A percentile compares a stretch with the other conserved stretches of the same genome.
Evolutionary conservation across 2,113 vertebrate species (phyloP).

Genomic region (Saimiri boliviensis): DNA sequence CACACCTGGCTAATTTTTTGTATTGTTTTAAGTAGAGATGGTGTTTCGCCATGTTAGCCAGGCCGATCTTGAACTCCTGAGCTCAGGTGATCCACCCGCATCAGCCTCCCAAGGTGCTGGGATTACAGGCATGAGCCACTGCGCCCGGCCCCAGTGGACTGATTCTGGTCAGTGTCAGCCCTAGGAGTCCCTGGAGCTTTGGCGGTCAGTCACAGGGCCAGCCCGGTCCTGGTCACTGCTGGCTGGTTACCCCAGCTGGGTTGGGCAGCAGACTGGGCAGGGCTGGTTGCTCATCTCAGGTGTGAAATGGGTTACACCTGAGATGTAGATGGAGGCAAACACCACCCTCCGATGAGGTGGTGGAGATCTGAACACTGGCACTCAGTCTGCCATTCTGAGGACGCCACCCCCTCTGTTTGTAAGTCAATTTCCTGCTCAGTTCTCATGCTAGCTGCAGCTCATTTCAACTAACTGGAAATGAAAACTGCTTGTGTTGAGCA

Average conservation of each 20-base stretch:
- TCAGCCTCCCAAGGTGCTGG: no score
- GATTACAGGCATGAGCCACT: no score
- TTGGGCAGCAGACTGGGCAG: background rate
- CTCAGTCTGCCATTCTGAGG: background rate
- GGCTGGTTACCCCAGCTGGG: background rate
- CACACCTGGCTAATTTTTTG: no score
- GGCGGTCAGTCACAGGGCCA: background rate
- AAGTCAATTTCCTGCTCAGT: background rate
- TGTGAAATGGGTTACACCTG: background rate
- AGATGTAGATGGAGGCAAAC: no score
- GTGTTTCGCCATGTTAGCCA: no score
- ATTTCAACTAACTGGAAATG: background rate
- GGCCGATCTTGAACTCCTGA: no score
- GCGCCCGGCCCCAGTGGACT: no score
- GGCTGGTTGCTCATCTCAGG: no score
- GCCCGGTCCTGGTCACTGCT: background rate
- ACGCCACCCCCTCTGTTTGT: fast-evolving
- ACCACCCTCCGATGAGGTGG: no score
- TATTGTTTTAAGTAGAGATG: no score
- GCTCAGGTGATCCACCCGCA: no score
- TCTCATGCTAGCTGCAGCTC: background rate
- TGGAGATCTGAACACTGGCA: background rate
- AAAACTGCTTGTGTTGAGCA: background rate
- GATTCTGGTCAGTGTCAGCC: background rate
- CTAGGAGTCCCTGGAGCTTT: background rate